Evolutionary conservation across 2,797 vertebrate species (phyloP), one percentile per base, ranked within the genome.

Genomic region (Lagocephalus sceleratus): DNA sequence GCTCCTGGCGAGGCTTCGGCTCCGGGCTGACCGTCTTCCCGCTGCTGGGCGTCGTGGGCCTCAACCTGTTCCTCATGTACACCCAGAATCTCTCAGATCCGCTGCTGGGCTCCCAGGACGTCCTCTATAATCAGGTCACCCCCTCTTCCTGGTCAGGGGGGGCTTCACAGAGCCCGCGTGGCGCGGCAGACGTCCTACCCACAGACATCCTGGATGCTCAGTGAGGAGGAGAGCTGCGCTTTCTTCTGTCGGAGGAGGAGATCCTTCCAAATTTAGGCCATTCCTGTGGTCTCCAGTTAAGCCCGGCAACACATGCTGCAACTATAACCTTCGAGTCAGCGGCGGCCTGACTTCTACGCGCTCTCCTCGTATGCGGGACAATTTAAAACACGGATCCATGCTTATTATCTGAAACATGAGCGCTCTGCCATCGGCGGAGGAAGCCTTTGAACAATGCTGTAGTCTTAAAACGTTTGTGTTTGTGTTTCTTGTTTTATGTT

Each of bases 31-130:
- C 87, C 14, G 11, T 91, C 60, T 90, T 92, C 76, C 90, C 91
- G 0, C 88, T 88, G 43, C 73, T 92, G 1, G 85, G 85, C 57
- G 66, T 87, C 79, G 81, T 86, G 55, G 75, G 73, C 60, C 84
- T 91, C 71, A 92, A 92, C 78, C 78, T 91, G 60, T 90, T 86
- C 85, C 83, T 86, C 57, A 72, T 92, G 59, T 90, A 88, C 78
- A 62, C 40, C 26, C 65, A 76, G 57, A 79, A 81, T 79, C 72
- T 86, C 52, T 79, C 76, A 49, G 74, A 85, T 51, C 77, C 86
- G 6, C 81, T 86, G n/a, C 66, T 81, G 29, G 79, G 82, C 42
- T 73, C 80, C 3, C 71, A 80, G 58, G 83, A 84, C 20, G 45
- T 47, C 54, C 56, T 73, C 64, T 81, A 82, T 79, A 78, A 88